Evolutionary conservation across 2,888 invertebrate genomes (phyloP).

Genomic region (Sipunculus nudus): DNA sequence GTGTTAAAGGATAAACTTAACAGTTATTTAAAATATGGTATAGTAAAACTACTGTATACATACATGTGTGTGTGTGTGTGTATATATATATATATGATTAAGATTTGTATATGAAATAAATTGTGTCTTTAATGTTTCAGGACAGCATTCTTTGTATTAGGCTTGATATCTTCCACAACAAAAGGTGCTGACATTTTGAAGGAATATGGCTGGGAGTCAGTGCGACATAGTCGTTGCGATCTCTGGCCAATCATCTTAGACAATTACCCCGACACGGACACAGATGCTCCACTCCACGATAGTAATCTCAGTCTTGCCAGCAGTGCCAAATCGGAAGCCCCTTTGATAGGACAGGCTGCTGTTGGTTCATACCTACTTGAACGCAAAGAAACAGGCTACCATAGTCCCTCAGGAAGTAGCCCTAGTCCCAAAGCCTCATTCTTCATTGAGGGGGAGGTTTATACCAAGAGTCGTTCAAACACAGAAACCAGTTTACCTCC

Average conservation of each 20-base stretch:
- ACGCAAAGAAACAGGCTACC: background rate
- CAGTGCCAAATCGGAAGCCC: background rate
- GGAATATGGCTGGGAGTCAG: constrained; percentile 76
- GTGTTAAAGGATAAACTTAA: too few relatives aligned
- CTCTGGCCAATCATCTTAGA: constrained; percentile 79
- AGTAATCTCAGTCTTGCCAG: background rate
- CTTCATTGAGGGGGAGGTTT: background rate
- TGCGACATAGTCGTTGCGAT: constrained; percentile 77
- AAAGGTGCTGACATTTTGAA: constrained; percentile 83
- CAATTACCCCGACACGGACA: constrained; percentile 7
- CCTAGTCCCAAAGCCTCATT: constrained; percentile 7
- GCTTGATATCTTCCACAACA: constrained; percentile 84
- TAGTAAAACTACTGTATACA: too few relatives aligned
- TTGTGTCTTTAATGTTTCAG: too few relatives aligned
- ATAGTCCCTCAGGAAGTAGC: background rate
- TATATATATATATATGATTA: background rate
- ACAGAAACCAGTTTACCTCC: background rate
- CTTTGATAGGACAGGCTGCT: background rate
- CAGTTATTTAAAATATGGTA: too few relatives aligned
- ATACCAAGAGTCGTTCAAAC: constrained; percentile 1
- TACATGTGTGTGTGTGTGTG: too few relatives aligned
- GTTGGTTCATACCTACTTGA: background rate
- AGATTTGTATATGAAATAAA: too few relatives aligned
- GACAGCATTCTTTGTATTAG: constrained; percentile 88
- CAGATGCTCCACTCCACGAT: background rate